Evolutionary conservation across 1,140 invertebrate species (phyloP), one percentile per base, ranked within the genome.

Genomic region (Sycobia sp.): DNA sequence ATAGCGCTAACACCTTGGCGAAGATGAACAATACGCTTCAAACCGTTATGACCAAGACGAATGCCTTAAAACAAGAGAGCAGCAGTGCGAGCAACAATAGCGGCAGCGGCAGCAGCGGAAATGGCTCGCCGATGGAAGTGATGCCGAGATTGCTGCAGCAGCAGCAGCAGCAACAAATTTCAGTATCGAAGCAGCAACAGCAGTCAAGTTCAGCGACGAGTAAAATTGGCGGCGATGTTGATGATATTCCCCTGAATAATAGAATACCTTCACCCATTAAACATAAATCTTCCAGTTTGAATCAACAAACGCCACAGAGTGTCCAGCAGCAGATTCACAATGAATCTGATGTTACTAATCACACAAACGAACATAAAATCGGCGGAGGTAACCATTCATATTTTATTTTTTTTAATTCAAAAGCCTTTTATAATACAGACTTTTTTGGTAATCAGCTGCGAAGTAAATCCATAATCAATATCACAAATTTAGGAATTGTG

Each of bases 341-440:
- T 23, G 78, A 82, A 54, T 62, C 69, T 36, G 80, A 81, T 22
- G 59, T 75, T 23, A 71, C 73, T 23, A 82, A 82, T 70, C 78
- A 82, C 55, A 79, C 73, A 36, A 79, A 73, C 47, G 79, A 82
- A 58, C 78, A 81, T 74, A 82, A 82, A 76, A 82, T 81, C 68
- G 80, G 80, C 50, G 79, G 80, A 78, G 80, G 80, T 81, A 69
- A 74, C 50, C 65, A 53, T 27, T 36, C 11, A 20, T 4, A 20
- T 23, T 9, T 14, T 23, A 8, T 38, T 23, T n/a, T 39, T n/a
- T 39, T 7, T 34, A n/a, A 16, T 4, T 32, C 1, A 18, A 10
- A 20, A 20, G 18, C 3, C 13, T 44, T 44, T 44, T 4, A 3
- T n/a, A 32, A 32, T 13, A 14, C 5, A 25, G 16, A n/a, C 18